Conservation (phyloP, 1,140 invertebrate species). For the Colletes latitarsis region DNA sequence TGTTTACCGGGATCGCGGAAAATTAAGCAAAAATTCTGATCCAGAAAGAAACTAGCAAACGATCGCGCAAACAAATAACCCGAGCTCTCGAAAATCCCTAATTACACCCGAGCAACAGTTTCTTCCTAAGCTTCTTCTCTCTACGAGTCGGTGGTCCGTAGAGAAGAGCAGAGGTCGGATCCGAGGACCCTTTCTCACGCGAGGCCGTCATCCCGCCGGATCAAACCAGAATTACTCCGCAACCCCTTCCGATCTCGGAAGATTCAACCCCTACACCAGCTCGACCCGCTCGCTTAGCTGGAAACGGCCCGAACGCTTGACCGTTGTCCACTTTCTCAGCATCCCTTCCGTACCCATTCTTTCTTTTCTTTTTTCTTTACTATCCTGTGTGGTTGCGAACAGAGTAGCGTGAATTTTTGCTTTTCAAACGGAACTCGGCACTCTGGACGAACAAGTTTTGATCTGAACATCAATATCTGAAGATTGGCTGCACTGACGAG, state of each 20-base stretch:
- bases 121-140: not conserved
- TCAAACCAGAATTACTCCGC: constrained; percentile 78
- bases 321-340: constrained; percentile 80
- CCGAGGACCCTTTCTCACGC: constrained; percentile 79
- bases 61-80: not conserved
- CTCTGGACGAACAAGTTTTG: too few relatives aligned
- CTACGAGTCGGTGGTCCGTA: not conserved
- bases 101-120: not conserved
- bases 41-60: not conserved
- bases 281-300: constrained; percentile 32
- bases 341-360: constrained; percentile 48
- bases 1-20: too few relatives aligned
- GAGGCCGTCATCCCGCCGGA: constrained; percentile 71
- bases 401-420: too few relatives aligned
- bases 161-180: constrained; percentile 72
- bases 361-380: too few relatives aligned
- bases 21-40: not conserved
- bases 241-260: constrained; percentile 77
- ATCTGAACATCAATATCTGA: too few relatives aligned
- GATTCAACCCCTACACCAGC: constrained; percentile 71
- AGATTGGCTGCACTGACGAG: too few relatives aligned
- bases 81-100: not conserved
- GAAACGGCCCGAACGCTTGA: constrained; percentile 72
- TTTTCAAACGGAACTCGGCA: too few relatives aligned
- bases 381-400: too few relatives aligned